Evolutionary conservation across 2,113 vertebrate genomes (phyloP).

Genomic region (Cettia cetti): DNA sequence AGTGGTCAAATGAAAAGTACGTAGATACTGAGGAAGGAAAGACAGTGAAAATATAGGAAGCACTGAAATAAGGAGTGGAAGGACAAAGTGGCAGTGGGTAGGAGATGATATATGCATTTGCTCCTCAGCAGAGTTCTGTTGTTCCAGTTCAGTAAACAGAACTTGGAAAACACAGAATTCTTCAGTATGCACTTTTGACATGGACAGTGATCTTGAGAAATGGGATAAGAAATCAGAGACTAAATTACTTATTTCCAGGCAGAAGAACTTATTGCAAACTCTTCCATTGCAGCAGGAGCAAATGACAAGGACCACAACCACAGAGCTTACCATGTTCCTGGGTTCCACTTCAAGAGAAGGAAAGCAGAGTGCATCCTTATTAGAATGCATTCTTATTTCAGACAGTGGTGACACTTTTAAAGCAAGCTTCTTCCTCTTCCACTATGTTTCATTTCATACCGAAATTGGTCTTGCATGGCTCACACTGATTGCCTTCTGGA

Average conservation of each 20-base stretch:
- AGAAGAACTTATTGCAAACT: not conserved
- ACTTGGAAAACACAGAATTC: not conserved
- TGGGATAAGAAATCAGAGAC: not conserved
- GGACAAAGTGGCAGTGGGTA: not conserved
- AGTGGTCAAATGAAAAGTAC: not conserved
- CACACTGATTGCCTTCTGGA: not conserved
- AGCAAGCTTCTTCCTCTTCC: not conserved
- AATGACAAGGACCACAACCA: not conserved
- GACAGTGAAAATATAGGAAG: not conserved
- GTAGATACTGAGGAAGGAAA: not conserved
- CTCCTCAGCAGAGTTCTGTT: not conserved
- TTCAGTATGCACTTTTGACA: not conserved
- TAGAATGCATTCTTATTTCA: not conserved
- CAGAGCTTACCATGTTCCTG: not conserved
- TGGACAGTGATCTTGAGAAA: not conserved
- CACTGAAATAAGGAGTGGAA: not conserved
- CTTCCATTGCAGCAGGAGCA: not conserved
- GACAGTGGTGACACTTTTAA: not conserved
- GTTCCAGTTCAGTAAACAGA: not conserved
- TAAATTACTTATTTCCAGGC: not conserved
- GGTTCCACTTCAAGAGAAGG: not conserved
- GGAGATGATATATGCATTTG: not conserved
- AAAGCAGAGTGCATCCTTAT: not conserved
- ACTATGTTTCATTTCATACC: not conserved
- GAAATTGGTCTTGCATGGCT: not conserved